Conservation (phyloP, 2,113 vertebrate species). For the Potamarius usumacintae region DNA sequence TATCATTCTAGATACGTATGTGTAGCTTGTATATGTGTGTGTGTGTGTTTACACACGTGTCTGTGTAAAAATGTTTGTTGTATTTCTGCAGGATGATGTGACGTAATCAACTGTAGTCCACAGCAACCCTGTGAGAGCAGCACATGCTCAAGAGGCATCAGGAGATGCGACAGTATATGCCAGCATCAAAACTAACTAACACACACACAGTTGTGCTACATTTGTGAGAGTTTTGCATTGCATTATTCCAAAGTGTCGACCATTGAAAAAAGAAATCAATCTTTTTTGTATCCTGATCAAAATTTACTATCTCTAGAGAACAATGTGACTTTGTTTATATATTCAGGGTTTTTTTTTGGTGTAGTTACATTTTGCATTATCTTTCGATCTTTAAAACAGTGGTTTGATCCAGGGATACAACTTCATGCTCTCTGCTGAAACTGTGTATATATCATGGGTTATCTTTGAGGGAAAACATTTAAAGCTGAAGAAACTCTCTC, state of each 20-base stretch:
- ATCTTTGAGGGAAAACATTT: neutral
- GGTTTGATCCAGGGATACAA: neutral
- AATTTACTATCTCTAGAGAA: neutral
- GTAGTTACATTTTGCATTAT: neutral
- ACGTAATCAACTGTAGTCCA: too few relatives aligned
- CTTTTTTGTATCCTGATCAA: neutral
- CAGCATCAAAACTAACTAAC: neutral
- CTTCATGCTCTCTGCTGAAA: neutral
- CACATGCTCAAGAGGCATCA: neutral
- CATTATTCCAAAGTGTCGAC: neutral
- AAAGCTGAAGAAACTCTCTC: neutral
- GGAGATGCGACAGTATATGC: neutral
- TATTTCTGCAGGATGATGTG: slow-evolving; percentile 12
- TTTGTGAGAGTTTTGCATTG: neutral
- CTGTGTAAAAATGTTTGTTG: neutral
- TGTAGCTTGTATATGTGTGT: neutral
- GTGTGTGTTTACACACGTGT: neutral
- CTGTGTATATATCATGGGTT: neutral
- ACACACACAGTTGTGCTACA: neutral
- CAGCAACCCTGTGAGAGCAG: too few relatives aligned
- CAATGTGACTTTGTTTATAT: neutral
- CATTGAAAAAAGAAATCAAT: neutral
- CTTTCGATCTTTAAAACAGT: neutral
- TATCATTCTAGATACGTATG: neutral
- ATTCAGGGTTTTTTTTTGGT: neutral